phyloP scores from a whole-genome alignment of 1,140 invertebrate species.

The Cepaea nemoralis region DNA sequence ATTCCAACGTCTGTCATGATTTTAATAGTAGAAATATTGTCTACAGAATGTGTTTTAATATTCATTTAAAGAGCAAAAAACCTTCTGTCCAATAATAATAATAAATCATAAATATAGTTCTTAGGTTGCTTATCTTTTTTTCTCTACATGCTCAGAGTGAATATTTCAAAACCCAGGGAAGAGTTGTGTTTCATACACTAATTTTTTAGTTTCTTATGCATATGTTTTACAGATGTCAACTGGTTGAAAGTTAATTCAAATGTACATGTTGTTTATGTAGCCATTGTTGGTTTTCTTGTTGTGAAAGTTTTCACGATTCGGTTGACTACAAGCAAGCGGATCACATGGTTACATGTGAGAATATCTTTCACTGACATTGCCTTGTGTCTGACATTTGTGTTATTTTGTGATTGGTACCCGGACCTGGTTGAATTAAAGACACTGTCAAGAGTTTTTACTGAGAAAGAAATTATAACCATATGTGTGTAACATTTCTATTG shows the following conservation, averaged over 20 bases:
- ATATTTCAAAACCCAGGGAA: too few relatives aligned
- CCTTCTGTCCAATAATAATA: too few relatives aligned
- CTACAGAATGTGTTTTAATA: too few relatives aligned
- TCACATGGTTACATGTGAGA: not conserved
- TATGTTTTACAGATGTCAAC: not conserved
- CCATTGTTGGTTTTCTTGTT: not conserved
- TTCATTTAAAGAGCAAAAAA: too few relatives aligned
- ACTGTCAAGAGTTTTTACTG: constrained; percentile 2
- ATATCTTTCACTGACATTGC: constrained; percentile 11
- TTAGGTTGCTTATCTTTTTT: too few relatives aligned
- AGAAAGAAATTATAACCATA: not conserved
- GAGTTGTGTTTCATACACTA: too few relatives aligned
- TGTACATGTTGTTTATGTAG: not conserved
- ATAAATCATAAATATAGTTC: too few relatives aligned
- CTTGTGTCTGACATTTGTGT: constrained; percentile 5
- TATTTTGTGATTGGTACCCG: constrained; percentile 1
- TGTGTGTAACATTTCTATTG: not conserved
- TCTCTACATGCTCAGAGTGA: too few relatives aligned
- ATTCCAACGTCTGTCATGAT: too few relatives aligned
- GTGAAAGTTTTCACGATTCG: not conserved
- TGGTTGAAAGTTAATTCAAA: not conserved
- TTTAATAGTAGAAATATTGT: too few relatives aligned
- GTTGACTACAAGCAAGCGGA: not conserved
- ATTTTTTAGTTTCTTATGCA: not conserved
- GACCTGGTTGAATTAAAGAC: constrained; percentile 3